Evolutionary conservation across 2,888 invertebrate genomes (phyloP), one percentile per base, ranked within the genome.

Genomic region (Apantesis nais): DNA sequence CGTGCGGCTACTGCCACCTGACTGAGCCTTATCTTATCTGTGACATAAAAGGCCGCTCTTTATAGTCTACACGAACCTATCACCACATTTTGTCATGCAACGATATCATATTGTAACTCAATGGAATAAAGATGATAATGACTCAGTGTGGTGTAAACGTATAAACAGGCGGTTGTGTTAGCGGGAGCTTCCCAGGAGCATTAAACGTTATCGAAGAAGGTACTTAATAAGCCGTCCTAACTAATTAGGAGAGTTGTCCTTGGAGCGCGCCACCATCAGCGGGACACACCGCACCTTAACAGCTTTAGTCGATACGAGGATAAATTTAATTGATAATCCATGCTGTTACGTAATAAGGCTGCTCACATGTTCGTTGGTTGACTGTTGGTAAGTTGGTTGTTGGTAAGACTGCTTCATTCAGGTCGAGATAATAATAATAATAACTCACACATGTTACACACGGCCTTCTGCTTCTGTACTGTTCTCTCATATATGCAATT

Each of bases 121-220:
- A 67, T 55, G 19, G 0, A 11, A 75, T 44, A 76, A 68, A 62
- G 71, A 61, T 39, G 64, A 22, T 60, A 71, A 63, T 74, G 7
- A 37, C 29, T 34, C 61, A 62, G 9, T 52, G 19, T 31, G 31
- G 12, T 14, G 8, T 19, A 39, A 78, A 86, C 84, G 82, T 86
- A 83, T 86, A 86, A 85, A 83, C 82, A 77, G 85, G 81, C 75
- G 74, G 81, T 75, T 74, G 76, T 76, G 79, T 78, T 82, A 78
- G 74, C 77, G 78, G 82, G 83, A 80, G 83, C 86, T 82, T 78
- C 83, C 79, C 73, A 78, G 78, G 82, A 69, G 85, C 87, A 86
- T 88, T 87, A 88, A 84, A 82, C 84, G 84, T 86, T 88, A 88
- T 89, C 89, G 78, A 82, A 80, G 81, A 81, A 83, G 81, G 82